Base-by-base conservation (phyloP, 30 jellyfish, hydroid and myxozoan genomes). In the Aurelia coerulea region DNA sequence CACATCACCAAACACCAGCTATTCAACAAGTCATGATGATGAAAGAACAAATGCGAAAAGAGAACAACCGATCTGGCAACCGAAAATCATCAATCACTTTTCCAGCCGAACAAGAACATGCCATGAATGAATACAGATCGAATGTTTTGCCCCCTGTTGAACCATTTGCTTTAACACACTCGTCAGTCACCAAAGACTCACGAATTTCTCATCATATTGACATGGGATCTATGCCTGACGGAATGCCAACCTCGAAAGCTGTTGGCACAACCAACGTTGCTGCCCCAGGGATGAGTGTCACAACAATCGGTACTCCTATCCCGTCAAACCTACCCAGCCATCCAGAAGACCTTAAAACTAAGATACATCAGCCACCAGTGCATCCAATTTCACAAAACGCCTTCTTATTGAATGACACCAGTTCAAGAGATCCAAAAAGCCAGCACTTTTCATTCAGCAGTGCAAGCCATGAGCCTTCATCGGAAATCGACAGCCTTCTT, bases 31-130 rank as follows among this genome's bases (percentile, higher is more conserved):
- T 88, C 18, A 76, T 75, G 83, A 68, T 78, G 78, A 78, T 75
- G 90, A 73, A 88, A 81, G 87, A 88, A 54, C 96, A 88, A 63
- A 79, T 88, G 96, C 79, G 91, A 17, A 88, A 79, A 62, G 90
- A 71, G 19, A 87, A 78, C 62, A 86, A 86, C 58, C 79, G 75
- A 50, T 35, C 87, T 15, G 56, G 56, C 29, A 53, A 65, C 31
- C 84, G 82, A 64, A 84, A 84, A 60, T 75, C 93, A 42, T 80
- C 74, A 37, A 18, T 6, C 19, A 19, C 34, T 31, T 62, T 70
- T n/a, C 73, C 73, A 32, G 7, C 83, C 1, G 93, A 84, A 9
- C 81, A 84, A 29, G 76, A 32, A 13, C 63, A 51, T 2, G 59
- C 73, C 7, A 51, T 19, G 32, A 51, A 79, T 42, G 89, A 79